Evolutionary conservation across 1,140 invertebrate genomes (phyloP).

Genomic region (Musca vetustissima): DNA sequence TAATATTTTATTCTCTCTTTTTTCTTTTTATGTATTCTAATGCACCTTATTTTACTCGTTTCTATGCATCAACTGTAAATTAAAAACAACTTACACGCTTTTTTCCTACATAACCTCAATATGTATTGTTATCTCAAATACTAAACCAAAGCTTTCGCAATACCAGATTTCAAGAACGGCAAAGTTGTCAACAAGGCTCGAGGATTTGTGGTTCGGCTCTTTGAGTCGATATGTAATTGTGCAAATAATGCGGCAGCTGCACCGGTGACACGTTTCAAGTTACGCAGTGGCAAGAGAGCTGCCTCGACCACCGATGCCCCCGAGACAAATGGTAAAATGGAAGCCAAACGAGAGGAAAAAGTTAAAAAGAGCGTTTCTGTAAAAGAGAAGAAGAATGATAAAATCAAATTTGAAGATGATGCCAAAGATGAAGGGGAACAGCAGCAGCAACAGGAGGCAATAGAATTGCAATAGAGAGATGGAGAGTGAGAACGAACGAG

Average conservation of each 20-base stretch:
- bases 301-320: slow-evolving; percentile 1
- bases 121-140: neutral
- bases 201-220: slow-evolving; percentile 62
- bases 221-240: slow-evolving; percentile 64
- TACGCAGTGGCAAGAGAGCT: slow-evolving; percentile 38
- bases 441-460: neutral
- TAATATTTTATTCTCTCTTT: slow-evolving; percentile 10
- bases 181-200: slow-evolving; percentile 61
- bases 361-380: neutral
- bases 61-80: slow-evolving; percentile 1
- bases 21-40: neutral
- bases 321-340: slow-evolving; percentile 22
- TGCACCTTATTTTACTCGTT: slow-evolving; percentile 3
- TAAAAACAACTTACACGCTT: neutral
- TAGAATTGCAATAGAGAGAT: slow-evolving; percentile 16
- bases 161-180: slow-evolving; percentile 58
- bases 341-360: slow-evolving; percentile 22
- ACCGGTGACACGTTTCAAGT: slow-evolving; percentile 48
- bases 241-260: slow-evolving; percentile 62
- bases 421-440: neutral
- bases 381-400: slow-evolving; percentile 18
- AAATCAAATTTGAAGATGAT: neutral
- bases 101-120: neutral
- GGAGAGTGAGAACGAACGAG: neutral
- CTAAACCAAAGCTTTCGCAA: slow-evolving; percentile 49